phyloP scores from a whole-genome alignment of 2,888 invertebrate species.

The Eupithecia inturbata region DNA sequence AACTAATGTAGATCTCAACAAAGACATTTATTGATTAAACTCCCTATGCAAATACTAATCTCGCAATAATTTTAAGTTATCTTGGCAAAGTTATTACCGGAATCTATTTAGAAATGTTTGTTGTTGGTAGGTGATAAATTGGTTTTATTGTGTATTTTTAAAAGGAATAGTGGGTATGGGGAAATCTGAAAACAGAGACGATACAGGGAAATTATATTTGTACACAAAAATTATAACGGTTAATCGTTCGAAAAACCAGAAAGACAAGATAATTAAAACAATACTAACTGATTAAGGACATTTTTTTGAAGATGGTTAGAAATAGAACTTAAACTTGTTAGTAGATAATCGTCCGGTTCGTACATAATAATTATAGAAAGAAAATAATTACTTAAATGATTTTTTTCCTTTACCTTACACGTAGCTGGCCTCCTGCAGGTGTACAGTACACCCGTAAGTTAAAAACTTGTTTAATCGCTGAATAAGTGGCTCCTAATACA shows the following conservation, averaged over 20 bases:
- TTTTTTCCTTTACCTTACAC: not conserved
- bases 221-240: not conserved
- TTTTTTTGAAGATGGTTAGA: not conserved
- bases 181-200: not conserved
- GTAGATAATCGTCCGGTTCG: not conserved
- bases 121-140: not conserved
- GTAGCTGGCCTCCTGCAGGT: not conserved
- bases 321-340: not conserved
- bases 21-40: not conserved
- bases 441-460: not conserved
- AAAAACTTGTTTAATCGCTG: not conserved
- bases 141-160: not conserved
- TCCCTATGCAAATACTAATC: not conserved
- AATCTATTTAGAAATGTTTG: not conserved
- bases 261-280: not conserved
- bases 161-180: not conserved
- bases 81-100: not conserved
- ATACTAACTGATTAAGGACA: too few species aligned
- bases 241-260: not conserved
- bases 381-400: not conserved
- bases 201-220: not conserved
- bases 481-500: too few species aligned
- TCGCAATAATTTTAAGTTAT: not conserved
- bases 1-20: not conserved
- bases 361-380: too few species aligned